phyloP scores from a whole-genome alignment of 2,113 vertebrate species.

The Mobula birostris region DNA sequence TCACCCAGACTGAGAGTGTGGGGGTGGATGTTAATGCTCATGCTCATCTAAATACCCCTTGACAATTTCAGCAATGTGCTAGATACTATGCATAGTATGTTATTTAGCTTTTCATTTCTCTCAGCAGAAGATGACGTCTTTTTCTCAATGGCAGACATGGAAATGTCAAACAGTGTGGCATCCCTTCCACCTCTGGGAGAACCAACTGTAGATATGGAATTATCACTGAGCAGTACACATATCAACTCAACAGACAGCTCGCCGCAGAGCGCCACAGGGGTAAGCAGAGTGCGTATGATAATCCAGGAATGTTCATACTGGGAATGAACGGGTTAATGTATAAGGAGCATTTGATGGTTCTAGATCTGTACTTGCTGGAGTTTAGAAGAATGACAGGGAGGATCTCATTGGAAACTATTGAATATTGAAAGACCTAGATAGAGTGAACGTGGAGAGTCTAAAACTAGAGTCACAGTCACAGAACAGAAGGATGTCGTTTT shows the following conservation, averaged over 20 bases:
- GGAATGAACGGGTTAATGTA: no score
- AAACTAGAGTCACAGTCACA: no score
- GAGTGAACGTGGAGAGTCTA: no score
- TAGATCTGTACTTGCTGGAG: no score
- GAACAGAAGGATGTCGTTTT: no score
- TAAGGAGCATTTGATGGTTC: no score
- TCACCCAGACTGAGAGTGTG: not conserved
- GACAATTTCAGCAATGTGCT: not conserved
- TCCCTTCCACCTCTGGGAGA: conserved; percentile 93
- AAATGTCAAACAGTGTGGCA: conserved; percentile 93
- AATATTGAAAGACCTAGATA: no score
- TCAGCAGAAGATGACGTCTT: conserved; percentile 85
- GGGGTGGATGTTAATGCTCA: no score
- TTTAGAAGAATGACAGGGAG: no score
- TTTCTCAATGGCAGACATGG: conserved; percentile 99
- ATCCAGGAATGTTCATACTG: not conserved
- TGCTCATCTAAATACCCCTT: not conserved
- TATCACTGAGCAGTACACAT: conserved; percentile 86
- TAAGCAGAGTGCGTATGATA: conserved; percentile 46
- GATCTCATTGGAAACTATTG: no score
- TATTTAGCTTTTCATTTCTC: conserved; percentile 37
- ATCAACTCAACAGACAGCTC: conserved; percentile 80
- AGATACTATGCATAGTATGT: not conserved
- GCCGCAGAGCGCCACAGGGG: conserved; percentile 71
- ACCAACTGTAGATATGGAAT: conserved; percentile 84